Base-by-base conservation (phyloP, 1,140 invertebrate species). In the Drosophila parabipectinata region DNA sequence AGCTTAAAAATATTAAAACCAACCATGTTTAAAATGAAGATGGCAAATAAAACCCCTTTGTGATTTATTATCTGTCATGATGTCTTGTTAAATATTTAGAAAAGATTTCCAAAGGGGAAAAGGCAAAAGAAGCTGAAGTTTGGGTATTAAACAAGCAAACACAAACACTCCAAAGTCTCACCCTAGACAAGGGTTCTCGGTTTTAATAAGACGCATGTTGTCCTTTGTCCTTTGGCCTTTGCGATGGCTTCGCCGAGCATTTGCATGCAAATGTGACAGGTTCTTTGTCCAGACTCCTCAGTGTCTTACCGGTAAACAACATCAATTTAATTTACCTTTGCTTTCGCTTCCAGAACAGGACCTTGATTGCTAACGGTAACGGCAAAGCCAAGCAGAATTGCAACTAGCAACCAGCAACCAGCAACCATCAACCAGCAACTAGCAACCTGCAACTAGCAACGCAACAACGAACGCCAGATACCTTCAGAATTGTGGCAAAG, bases 381-480 rank as follows among this genome's bases (percentile, higher is more conserved):
- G 21, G 60, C 18, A 76, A 66, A 47, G 21, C 71, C 56, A 77
- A 77, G 14, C 5, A 44, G 41, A 73, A 64, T 59, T 59, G 41
- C 61, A 60, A 21, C 56, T 51, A 30, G 6, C 41, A 44, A 44
- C 39, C 39, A 44, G 6, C 39, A 44, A 44, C 10, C 41, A 15
- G 1, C 15, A 41, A 41, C 32, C 32, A 10, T 3, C 32, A 34
- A 34, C 39, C n/a, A 5, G 39, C 39, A 44, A 47, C 44, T 9
- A 9, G 21, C 8, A 47, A 47, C 44, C 18, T 9, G 44, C 57
- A 61, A 59, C 62, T 66, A 66, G 69, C 79, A 82, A 78, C 75
- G 67, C 62, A 77, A 87, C 82, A 87, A 90, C 87, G 82, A 90
- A 90, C 82, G 87, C 82, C 82, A 69, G 34, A 90, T 90, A 87